These are phyloP conservation scores for Vidua macroura DNA, from an alignment of 2,113 vertebrate genomes.

Conservation along the genomic window DNA sequence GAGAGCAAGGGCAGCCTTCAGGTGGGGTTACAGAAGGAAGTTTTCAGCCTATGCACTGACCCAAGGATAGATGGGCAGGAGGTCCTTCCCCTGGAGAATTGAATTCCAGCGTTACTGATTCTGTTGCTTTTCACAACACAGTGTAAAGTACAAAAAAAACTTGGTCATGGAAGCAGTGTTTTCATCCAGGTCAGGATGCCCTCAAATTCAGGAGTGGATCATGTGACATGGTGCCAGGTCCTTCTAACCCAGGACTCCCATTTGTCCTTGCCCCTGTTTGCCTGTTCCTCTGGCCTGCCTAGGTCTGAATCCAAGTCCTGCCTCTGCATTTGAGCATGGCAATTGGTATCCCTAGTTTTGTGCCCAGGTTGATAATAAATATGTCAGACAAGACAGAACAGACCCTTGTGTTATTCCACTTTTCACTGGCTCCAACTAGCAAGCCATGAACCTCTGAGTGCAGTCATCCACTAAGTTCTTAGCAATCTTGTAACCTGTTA, in stretches of 20 bases:
- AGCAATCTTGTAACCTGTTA: neutral
- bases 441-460: neutral
- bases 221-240: accelerated
- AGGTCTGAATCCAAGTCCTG: neutral
- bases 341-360: accelerated
- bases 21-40: neutral
- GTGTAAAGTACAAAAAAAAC: neutral
- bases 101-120: neutral
- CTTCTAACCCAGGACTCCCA: neutral
- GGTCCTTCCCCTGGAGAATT: neutral
- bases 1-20: neutral
- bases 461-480: neutral
- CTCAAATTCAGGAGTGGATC: neutral
- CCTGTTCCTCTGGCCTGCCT: neutral
- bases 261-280: neutral
- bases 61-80: neutral
- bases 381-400: neutral
- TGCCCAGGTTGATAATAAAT: neutral
- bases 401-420: neutral
- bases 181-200: neutral
- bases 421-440: neutral
- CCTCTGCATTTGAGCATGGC: neutral
- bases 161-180: accelerated
- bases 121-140: neutral
- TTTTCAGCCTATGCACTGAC: neutral